Conservation (phyloP, 2,113 vertebrate genomes). For the Anguilla rostrata region DNA sequence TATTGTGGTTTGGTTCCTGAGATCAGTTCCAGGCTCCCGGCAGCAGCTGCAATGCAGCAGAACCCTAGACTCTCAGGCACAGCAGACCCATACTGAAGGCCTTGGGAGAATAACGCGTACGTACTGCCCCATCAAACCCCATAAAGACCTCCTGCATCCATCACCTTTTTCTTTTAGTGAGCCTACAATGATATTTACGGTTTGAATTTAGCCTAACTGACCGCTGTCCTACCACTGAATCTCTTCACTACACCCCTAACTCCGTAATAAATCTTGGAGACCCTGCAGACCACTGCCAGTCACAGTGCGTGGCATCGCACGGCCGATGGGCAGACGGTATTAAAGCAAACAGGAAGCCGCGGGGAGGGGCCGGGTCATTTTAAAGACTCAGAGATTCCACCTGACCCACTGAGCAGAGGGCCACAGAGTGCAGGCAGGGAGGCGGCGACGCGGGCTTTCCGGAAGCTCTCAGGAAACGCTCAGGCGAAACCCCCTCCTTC, state of each 20-base stretch:
- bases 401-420: too few species aligned
- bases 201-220: background rate
- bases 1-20: background rate
- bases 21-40: background rate
- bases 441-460: too few species aligned
- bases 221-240: background rate
- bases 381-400: background rate
- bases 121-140: too few species aligned
- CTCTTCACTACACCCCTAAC: background rate
- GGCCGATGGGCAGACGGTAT: background rate
- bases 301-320: background rate
- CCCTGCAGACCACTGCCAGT: background rate
- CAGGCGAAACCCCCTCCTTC: background rate
- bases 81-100: background rate
- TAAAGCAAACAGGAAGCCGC: background rate
- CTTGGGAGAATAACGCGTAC: background rate
- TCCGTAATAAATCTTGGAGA: background rate
- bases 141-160: too few species aligned
- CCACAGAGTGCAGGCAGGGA: too few species aligned
- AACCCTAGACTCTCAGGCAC: background rate
- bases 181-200: too few species aligned
- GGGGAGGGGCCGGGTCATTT: background rate
- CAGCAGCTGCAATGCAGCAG: background rate
- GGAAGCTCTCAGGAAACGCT: too few species aligned
- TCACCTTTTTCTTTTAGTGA: too few species aligned